Percentiles rank a stretch among this genome's conserved stretches.
These are phyloP conservation scores for Malacoraja senta DNA, from an alignment of 2,797 vertebrate species.

Conservation along the genomic window DNA sequence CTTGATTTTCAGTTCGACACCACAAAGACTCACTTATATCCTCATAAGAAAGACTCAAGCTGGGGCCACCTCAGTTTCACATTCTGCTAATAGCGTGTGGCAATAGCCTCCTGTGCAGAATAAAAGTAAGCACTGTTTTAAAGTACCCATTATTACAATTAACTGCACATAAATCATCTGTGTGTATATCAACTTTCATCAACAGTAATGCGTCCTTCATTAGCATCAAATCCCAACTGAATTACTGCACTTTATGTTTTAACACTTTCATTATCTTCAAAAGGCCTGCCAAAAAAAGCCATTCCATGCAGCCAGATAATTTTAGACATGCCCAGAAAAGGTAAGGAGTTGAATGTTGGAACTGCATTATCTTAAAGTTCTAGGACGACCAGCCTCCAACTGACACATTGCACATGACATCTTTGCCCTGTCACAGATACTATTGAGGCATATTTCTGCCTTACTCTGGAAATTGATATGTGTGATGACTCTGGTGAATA, in stretches of 20 bases:
- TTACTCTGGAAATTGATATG: background rate
- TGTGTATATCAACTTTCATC: background rate
- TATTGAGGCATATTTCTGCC: background rate
- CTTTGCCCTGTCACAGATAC: constrained; percentile 6
- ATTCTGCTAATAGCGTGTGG: background rate
- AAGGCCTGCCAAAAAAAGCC: background rate
- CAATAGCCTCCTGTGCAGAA: background rate
- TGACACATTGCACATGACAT: background rate
- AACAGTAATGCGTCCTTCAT: background rate
- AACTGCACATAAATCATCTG: background rate
- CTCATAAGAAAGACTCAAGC: background rate
- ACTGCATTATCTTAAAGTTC: constrained; percentile 16
- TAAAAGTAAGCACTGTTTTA: background rate
- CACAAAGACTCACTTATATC: background rate
- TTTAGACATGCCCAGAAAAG: too few species aligned
- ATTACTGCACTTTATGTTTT: background rate
- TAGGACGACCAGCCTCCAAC: background rate
- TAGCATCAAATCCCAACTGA: background rate
- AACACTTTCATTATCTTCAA: constrained; percentile 28
- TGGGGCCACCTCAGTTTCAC: background rate
- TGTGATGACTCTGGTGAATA: constrained; percentile 24
- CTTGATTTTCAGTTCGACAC: background rate
- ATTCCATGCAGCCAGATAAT: background rate
- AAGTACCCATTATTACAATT: background rate
- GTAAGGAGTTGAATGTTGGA: background rate